Base-by-base conservation (phyloP, 2,797 vertebrate species). In the Aphelocoma californica region DNA sequence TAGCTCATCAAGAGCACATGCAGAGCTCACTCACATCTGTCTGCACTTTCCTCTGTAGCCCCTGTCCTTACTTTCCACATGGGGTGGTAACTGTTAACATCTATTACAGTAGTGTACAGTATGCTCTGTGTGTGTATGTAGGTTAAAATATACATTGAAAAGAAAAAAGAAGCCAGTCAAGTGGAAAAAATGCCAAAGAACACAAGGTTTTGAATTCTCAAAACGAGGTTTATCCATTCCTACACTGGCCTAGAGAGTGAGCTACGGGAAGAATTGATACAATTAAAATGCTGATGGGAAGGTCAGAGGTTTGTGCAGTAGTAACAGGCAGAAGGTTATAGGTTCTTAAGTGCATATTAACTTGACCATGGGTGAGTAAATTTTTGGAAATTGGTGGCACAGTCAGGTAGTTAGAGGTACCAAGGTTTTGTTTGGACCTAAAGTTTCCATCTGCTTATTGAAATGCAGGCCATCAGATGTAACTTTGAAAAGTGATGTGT, bases 121-220 rank as follows among this genome's bases (percentile, higher is more conserved):
- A 38, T 58, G 44, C 40, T 79, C 80, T 64, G 18, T 84, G 44
- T 79, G 34, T 54, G 25, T 58, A 58, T 53, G 58, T 72, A 91
- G 29, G 69, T 71, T 90, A 81, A 95, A 92, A 92, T 25, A 73
- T 18, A 9, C 23, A 50, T 75, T 89, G 74, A 82, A 48, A 79
- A 93, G 67, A 14, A 86, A 94, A 95, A 90, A 84, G 70, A 82
- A 74, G 81, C 17, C 47, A 92, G 60, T 92, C 87, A 94, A 88
- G 79, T 61, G 65, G 79, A 91, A 97, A 92, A 92, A 83, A 92
- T 75, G 56, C 44, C 36, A 73, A 72, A 85, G 80, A 91, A 88
- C 44, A 91, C 40, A 86, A 56, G 34, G 48, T 53, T 78, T 78
- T 88, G 50, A 91, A 83, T 83, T 83, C 54, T 83, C 75, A 74